Percentiles rank a stretch among this genome's conserved stretches.
Evolutionary conservation across 2,797 vertebrate genomes (phyloP).

Genomic region (Eulemur mongoz): DNA sequence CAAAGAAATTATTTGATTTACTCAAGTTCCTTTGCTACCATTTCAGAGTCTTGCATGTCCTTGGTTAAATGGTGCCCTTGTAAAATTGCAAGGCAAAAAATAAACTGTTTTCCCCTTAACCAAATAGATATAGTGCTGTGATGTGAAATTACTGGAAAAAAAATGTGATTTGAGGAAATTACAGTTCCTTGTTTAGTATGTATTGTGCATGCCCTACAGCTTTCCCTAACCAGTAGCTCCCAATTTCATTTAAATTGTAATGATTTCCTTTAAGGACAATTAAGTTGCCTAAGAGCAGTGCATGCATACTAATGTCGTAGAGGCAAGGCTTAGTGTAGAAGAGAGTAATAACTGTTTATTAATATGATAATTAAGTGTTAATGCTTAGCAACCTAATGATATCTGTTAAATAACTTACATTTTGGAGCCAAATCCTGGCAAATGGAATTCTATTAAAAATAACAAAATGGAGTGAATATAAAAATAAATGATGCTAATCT

Average conservation of each 20-base stretch:
- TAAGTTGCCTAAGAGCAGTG: conserved; percentile 84
- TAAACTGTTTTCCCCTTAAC: conserved; percentile 83
- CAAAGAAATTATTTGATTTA: conserved; percentile 79
- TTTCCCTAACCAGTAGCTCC: conserved; percentile 86
- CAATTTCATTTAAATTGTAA: conserved; percentile 90
- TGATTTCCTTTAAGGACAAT: conserved; percentile 89
- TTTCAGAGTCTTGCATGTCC: conserved; percentile 74
- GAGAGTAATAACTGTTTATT: conserved; percentile 88
- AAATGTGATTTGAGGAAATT: conserved; percentile 85
- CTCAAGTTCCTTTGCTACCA: conserved; percentile 74
- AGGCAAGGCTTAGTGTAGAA: conserved; percentile 80
- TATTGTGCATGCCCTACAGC: conserved; percentile 84
- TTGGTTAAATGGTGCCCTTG: conserved; percentile 82
- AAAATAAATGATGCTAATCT: conserved; percentile 77
- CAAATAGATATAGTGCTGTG: conserved; percentile 83
- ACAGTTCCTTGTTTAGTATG: conserved; percentile 85
- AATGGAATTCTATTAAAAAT: conserved; percentile 82
- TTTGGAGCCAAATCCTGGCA: conserved; percentile 81
- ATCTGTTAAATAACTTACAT: conserved; percentile 86
- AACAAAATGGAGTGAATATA: conserved; percentile 82
- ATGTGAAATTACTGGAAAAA: conserved; percentile 83
- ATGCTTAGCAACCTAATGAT: conserved; percentile 85
- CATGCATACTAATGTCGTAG: conserved; percentile 84
- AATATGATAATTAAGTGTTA: conserved; percentile 90
- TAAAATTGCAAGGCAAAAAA: conserved; percentile 81